phyloP scores from a whole-genome alignment of 1,140 invertebrate genomes.

The Nylanderia fulva region DNA sequence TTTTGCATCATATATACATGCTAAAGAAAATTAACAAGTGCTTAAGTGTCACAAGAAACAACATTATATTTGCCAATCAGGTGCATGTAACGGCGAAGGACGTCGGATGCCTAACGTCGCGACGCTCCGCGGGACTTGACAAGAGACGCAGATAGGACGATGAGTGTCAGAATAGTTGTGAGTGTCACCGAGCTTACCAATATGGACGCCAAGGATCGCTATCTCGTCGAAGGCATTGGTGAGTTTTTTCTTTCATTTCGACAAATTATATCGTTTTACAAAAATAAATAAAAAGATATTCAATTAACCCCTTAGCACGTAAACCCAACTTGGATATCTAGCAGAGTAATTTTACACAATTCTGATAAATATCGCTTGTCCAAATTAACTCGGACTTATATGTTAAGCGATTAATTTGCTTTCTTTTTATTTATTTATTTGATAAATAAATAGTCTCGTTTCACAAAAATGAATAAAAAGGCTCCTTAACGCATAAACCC shows the following conservation, averaged over 20 bases:
- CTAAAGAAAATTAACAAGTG: not conserved
- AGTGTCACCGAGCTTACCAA: slow-evolving; percentile 79
- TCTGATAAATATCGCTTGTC: no score
- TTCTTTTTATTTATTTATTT: no score
- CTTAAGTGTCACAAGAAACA: not conserved
- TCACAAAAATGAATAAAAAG: no score
- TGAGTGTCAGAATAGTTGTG: slow-evolving; percentile 77
- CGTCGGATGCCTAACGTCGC: not conserved
- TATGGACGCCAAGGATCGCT: slow-evolving; percentile 83
- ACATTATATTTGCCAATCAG: not conserved
- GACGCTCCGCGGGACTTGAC: not conserved
- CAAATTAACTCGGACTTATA: no score
- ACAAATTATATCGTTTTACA: not conserved
- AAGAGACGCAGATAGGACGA: slow-evolving; percentile 58
- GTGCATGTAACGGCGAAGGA: not conserved
- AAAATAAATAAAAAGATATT: not conserved
- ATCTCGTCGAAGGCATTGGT: slow-evolving; percentile 80
- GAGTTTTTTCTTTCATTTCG: slow-evolving; percentile 56
- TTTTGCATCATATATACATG: not conserved
- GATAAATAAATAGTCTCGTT: no score
- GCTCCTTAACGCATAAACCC: no score
- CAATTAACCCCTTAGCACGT: no score
- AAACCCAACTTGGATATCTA: no score
- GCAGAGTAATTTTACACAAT: no score
- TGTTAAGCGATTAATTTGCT: no score